Evolutionary conservation across 2,113 vertebrate genomes (phyloP).

Genomic region (Anarrhichthys ocellatus): DNA sequence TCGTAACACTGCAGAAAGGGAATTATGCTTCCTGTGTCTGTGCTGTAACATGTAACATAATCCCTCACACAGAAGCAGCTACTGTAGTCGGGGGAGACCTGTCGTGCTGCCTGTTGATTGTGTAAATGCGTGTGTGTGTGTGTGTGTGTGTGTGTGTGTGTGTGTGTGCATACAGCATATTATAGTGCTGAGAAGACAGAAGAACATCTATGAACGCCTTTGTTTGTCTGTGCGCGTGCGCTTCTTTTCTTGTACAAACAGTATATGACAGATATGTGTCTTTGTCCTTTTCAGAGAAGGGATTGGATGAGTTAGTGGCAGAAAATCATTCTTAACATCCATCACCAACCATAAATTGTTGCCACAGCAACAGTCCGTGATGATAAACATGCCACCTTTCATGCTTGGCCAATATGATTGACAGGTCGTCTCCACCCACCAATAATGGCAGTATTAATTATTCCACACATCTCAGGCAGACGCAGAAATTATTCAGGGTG

Average conservation of each 20-base stretch:
- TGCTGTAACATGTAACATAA: slow-evolving; percentile 46
- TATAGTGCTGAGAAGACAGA: background rate
- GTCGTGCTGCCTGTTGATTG: slow-evolving; percentile 52
- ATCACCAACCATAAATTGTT: slow-evolving; percentile 54
- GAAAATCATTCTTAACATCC: slow-evolving; percentile 48
- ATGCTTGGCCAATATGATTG: slow-evolving; percentile 74
- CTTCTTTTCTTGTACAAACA: background rate
- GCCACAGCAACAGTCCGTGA: slow-evolving; percentile 72
- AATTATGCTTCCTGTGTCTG: slow-evolving; percentile 62
- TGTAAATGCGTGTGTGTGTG: slow-evolving; percentile 20
- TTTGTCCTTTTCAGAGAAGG: slow-evolving; percentile 39
- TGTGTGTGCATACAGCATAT: slow-evolving; percentile 23
- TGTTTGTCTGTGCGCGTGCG: slow-evolving; percentile 19
- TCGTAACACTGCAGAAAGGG: slow-evolving; percentile 49
- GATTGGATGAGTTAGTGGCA: slow-evolving; percentile 38
- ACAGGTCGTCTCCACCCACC: slow-evolving; percentile 75
- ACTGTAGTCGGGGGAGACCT: slow-evolving; percentile 35
- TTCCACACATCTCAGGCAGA: slow-evolving; percentile 66
- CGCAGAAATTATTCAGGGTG: slow-evolving; percentile 68
- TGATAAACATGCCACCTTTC: slow-evolving; percentile 72
- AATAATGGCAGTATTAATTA: slow-evolving; percentile 81
- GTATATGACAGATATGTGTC: background rate
- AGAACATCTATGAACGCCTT: background rate
- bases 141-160: slow-evolving; percentile 28
- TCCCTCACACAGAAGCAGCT: slow-evolving; percentile 32